Evolutionary conservation across 2,113 vertebrate species (phyloP), one percentile per base, ranked within the genome.

Genomic region (Synchiropus splendidus): DNA sequence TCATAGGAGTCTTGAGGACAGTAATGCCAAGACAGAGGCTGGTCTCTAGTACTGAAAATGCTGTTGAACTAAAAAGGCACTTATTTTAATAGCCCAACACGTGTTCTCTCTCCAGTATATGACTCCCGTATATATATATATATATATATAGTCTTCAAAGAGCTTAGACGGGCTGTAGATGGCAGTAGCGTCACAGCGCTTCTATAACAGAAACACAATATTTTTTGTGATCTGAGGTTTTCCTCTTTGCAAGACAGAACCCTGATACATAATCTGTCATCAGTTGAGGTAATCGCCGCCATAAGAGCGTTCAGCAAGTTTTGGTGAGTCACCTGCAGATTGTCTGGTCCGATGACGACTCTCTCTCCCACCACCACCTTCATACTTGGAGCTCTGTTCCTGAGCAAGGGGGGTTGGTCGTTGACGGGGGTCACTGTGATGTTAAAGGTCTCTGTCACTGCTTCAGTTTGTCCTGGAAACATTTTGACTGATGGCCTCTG

Each of bases 391-490:
- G 60, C 31, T 79, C 81, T 84, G 39, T 85, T 89, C 79, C 86
- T 86, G 38, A 91, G 6, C 35, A 88, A 80, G 1, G 89, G 91
- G 9, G 82, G 59, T 6, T 87, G 88, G 59, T 94, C 88, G 27
- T 94, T 92, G 42, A 92, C 85, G 3, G 89, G 86, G 6, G 63
- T 81, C 53, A 97, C 62, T 2, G 85, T 88, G 57, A 92, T 89
- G 72, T 88, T 86, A 75, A 97, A 93, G 6, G 55, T 56, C 58
- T 92, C 91, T 6, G 87, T 88, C 11, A 90, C 77, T 13, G 78
- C 56, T 27, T 27, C 45, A 81, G 54, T 0, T 21, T 51, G n/a
- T 70, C 70, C 47, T 62, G 57, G 8, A 30, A 27, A 27, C 4
- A 27, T 27, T 27, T 6, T 0, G 70, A 78, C 2, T 55, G 82